phyloP scores from a whole-genome alignment of 2,113 vertebrate genomes.

The Nanorana parkeri region DNA sequence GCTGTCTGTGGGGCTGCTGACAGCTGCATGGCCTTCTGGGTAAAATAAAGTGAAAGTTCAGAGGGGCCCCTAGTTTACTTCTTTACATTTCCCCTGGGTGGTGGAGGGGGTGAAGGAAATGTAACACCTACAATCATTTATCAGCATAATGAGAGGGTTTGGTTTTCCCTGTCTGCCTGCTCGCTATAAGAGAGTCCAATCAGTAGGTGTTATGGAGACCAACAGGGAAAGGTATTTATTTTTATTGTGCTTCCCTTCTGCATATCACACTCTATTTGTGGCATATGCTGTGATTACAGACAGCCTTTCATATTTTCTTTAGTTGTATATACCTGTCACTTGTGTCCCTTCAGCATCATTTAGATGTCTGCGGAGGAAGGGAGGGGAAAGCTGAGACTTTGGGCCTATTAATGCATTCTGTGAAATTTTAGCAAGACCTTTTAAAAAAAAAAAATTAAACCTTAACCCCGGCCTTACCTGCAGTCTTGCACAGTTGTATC shows the following conservation, averaged over 20 bases:
- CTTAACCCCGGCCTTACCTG: no score
- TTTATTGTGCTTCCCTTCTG: background rate
- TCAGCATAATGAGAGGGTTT: background rate
- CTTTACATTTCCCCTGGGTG: background rate
- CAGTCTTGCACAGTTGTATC: no score
- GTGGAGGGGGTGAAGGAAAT: background rate
- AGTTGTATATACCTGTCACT: background rate
- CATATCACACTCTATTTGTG: background rate
- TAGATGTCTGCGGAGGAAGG: no score
- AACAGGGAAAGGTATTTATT: background rate
- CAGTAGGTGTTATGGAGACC: background rate
- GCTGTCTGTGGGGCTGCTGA: background rate
- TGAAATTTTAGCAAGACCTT: no score
- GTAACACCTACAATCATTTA: background rate
- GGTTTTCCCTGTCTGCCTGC: no score
- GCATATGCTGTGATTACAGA: background rate
- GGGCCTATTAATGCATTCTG: no score
- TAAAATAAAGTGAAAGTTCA: slow-evolving; percentile 6
- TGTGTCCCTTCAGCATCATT: no score
- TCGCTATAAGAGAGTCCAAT: no score
- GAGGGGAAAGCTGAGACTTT: no score
- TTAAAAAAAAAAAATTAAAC: no score
- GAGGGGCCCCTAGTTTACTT: background rate
- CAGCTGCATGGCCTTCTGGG: background rate
- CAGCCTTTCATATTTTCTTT: background rate